Conservation (phyloP, 2,113 vertebrate species). For the Dunckerocampus dactyliophorus region DNA sequence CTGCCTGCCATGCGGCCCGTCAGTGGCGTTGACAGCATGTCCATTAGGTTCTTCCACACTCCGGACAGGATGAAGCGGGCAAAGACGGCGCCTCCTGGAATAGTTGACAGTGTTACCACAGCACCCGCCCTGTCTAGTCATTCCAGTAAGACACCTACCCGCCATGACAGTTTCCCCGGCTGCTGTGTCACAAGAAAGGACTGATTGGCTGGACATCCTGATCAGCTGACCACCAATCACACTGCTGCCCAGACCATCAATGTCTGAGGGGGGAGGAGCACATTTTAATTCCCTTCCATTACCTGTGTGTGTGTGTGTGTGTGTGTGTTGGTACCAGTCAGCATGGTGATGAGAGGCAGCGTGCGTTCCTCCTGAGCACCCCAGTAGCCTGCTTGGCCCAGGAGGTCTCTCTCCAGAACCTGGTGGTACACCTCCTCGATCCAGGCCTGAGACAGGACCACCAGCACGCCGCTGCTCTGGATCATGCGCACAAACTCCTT, state of each 20-base stretch:
- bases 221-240: constrained; percentile 90
- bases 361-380: constrained; percentile 80
- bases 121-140: no score
- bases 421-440: constrained; percentile 93
- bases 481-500: constrained; percentile 92
- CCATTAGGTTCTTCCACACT: constrained; percentile 97
- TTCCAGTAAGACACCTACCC: constrained; percentile 67
- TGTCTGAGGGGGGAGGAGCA: constrained; percentile 70
- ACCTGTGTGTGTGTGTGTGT: neutral
- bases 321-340: constrained; percentile 77
- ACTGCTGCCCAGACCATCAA: constrained; percentile 92
- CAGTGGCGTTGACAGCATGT: constrained; percentile 88
- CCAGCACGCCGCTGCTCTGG: constrained; percentile 87
- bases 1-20: constrained; percentile 93
- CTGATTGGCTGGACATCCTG: constrained; percentile 76
- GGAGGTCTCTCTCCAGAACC: constrained; percentile 88
- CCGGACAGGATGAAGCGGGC: constrained; percentile 90
- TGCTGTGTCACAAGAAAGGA: constrained; percentile 75
- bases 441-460: constrained; percentile 93
- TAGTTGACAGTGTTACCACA: neutral
- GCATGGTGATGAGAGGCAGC: constrained; percentile 88
- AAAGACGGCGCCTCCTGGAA: constrained; percentile 82
- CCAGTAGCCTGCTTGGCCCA: constrained; percentile 91
- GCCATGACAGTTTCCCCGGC: constrained; percentile 78
- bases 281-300: no score